Conservation (phyloP, 2,113 vertebrate genomes). For the Helogale parvula region DNA sequence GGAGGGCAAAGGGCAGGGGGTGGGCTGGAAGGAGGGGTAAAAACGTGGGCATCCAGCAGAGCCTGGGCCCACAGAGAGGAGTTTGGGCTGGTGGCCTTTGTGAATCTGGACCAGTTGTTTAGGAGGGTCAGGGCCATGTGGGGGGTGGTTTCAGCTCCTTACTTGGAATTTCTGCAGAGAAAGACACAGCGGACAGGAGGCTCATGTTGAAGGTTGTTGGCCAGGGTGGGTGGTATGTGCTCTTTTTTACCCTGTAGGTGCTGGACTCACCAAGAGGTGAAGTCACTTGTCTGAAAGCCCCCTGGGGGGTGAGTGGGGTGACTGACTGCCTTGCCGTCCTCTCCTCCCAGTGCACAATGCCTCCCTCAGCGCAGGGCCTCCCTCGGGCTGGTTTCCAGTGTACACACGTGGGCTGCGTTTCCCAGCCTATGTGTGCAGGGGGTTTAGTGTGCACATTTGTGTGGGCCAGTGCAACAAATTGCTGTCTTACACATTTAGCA, state of each 20-base stretch:
- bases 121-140: neutral
- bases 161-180: constrained; percentile 82
- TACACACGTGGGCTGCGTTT: neutral
- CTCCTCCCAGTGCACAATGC: neutral
- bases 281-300: neutral
- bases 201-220: neutral
- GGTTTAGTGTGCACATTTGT: too few relatives aligned
- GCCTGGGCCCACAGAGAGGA: neutral
- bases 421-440: neutral
- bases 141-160: constrained; percentile 58
- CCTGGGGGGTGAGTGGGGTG: neutral
- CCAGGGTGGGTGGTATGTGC: neutral
- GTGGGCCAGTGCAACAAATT: neutral
- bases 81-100: fast-evolving
- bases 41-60: fast-evolving
- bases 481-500: neutral
- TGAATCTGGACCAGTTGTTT: neutral
- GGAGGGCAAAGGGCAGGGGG: neutral
- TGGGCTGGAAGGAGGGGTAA: neutral
- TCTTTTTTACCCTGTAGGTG: neutral
- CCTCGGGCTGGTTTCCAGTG: neutral
- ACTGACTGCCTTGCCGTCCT: neutral
- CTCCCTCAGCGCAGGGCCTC: neutral
- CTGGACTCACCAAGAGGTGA: neutral
- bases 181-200: neutral